Evolutionary conservation across 2,797 vertebrate genomes (phyloP), one percentile per base, ranked within the genome.

Genomic region (Phrynocephalus guinanensis): DNA sequence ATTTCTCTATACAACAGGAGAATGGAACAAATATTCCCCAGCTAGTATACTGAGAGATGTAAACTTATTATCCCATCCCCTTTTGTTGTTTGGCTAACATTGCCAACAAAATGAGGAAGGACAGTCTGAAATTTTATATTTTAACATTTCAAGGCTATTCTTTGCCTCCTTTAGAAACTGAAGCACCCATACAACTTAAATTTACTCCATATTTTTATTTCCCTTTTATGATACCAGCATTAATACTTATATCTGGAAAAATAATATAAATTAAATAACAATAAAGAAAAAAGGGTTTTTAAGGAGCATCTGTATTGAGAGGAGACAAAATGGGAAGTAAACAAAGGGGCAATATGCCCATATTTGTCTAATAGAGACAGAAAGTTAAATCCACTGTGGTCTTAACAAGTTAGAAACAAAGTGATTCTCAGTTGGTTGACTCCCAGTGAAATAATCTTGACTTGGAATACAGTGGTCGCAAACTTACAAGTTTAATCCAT

Each of bases 81-180:
- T 44, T 44, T 44, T 44, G 38, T 44, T 44, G 38, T 44, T 44
- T 44, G 38, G 38, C 38, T 5, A 44, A 44, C 38, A 44, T 44
- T 44, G 38, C 38, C 38, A 44, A 44, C 38, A 44, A 44, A 44
- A 44, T 44, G 38, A 44, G 38, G 38, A 44, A 44, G 3, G 38
- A 44, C 38, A 44, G 38, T 44, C 38, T 44, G 38, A 44, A 44
- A 44, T 44, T 44, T 44, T 44, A 44, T 44, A 44, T 44, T 44
- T 44, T 44, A 44, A 44, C 38, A 44, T 5, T 48, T 24, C 44
- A 76, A 76, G 24, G 18, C 8, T 24, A 16, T 85, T 86, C 85
- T 84, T 89, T 88, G 38, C 38, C 89, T 89, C 38, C 67, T 84
- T 88, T 83, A 81, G 63, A 91, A 94, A 71, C 72, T 87, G 68